Evolutionary conservation across 2,797 vertebrate species (phyloP), one percentile per base, ranked within the genome.

Genomic region (Phataginus tricuspis): DNA sequence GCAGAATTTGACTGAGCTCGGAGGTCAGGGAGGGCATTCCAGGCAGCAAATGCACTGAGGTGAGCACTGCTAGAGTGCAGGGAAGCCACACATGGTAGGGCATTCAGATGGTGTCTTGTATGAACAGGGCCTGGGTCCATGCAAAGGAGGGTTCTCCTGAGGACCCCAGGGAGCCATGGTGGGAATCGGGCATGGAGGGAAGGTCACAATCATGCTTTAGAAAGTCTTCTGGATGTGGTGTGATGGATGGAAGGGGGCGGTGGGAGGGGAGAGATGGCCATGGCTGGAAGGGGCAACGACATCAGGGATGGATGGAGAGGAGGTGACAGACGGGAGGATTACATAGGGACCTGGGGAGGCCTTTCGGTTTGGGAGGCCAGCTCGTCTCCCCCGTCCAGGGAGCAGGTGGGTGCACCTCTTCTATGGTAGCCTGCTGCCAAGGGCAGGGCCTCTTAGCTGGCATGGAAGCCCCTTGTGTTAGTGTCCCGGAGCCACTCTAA

Each of bases 51-150:
- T 59, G 14, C 42, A 5, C 37, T 2, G 13, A 34, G 9, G 16
- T 0, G 8, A 55, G 27, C 34, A 1, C 23, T 7, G 14, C 86
- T 21, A 25, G 15, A 27, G 31, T 5, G 1, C 19, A n/a, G 80
- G 42, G 39, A 55, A 63, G 71, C 64, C 63, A 19, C 37, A 5
- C 0, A 7, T 0, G 1, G 11, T 34, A 34, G 1, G 2, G 7
- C 21, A 37, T 78, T 74, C 42, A 2, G 31, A 23, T 19, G 15
- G 77, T 12, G 1, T 21, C 59, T 10, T 7, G 55, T 53, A 4
- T 11, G 57, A 63, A 39, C 15, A 27, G 39, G 11, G 63, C 42
- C 69, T 64, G 57, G 51, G 37, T 39, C 1, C 2, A 7, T 11
- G 13, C 0, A 3, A 53, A 42, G 71, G 39, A 42, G 23, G 29